Evolutionary conservation across 2,113 vertebrate genomes (phyloP).

Genomic region (Carassius carassius): DNA sequence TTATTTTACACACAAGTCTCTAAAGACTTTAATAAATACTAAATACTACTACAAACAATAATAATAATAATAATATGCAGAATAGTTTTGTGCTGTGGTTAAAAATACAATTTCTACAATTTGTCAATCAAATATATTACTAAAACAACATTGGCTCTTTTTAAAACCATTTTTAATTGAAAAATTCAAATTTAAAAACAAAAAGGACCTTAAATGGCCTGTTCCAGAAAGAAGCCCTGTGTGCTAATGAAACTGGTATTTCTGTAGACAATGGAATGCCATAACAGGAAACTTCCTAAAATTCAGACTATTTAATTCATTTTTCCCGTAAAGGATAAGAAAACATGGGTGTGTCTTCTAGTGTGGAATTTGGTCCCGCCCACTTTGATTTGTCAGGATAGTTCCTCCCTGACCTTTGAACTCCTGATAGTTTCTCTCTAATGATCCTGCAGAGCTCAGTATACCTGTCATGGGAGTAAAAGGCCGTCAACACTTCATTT

Average conservation of each 20-base stretch:
- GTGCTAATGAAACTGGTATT: neutral
- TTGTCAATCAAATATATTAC: neutral
- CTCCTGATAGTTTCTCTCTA: neutral
- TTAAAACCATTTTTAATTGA: neutral
- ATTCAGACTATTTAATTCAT: constrained; percentile 38
- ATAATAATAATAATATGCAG: neutral
- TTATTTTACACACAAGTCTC: constrained; percentile 10
- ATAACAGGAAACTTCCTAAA: constrained; percentile 33
- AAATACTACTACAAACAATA: too few relatives aligned
- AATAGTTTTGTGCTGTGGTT: neutral
- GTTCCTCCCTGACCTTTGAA: neutral
- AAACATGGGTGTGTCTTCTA: neutral
- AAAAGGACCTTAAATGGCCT: neutral
- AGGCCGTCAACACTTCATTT: neutral
- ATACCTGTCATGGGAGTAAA: neutral
- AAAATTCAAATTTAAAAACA: too few relatives aligned
- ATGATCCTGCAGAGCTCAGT: neutral
- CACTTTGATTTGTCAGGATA: neutral
- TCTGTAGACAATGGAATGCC: constrained; percentile 13
- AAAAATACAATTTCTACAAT: neutral
- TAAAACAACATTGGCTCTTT: neutral
- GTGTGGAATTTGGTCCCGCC: neutral
- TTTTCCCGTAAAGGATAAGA: neutral
- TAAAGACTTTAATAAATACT: neutral
- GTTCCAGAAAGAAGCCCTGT: neutral